Percentiles rank a stretch among this genome's conserved stretches.
These are phyloP conservation scores for Saccostrea cuccullata DNA, from an alignment of 1,140 invertebrate species.

Conservation along the genomic window DNA sequence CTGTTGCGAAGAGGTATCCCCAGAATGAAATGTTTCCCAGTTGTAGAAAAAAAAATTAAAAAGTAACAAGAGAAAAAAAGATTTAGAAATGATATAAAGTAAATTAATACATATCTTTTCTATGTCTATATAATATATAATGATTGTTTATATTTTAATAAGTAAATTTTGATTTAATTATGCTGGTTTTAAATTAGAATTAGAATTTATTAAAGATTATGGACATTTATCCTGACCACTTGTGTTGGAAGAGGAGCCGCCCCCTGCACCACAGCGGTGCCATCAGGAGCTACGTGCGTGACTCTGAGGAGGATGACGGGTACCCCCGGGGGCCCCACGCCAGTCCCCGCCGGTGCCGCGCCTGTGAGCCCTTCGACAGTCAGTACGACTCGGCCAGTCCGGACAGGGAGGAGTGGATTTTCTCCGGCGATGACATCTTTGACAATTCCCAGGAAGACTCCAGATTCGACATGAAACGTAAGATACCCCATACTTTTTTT, in stretches of 20 bases:
- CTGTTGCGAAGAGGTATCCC: conserved; percentile 80
- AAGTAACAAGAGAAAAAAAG: no score
- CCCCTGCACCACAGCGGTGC: conserved; percentile 76
- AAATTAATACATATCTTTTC: no score
- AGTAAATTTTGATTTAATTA: no score
- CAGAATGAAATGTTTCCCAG: no score
- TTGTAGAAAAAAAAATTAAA: no score
- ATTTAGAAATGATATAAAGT: no score
- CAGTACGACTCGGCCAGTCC: conserved; percentile 73
- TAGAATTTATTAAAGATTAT: conserved; percentile 70
- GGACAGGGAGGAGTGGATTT: conserved; percentile 67
- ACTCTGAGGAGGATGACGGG: conserved; percentile 73
- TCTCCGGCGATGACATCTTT: conserved; percentile 48
- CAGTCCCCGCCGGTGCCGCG: conserved; percentile 64
- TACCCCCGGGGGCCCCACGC: conserved; percentile 70
- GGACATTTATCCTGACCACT: conserved; percentile 73
- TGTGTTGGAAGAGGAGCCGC: conserved; percentile 74
- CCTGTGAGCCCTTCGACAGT: conserved; percentile 69
- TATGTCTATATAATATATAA: no score
- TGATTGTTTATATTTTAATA: no score
- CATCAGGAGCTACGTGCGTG: conserved; percentile 71
- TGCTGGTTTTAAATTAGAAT: no score
- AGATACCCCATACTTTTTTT: background rate
- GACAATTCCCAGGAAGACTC: conserved; percentile 43
- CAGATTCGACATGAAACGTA: conserved; percentile 72